phyloP scores from a whole-genome alignment of 2,888 invertebrate species.

The Nomada ferruginata region DNA sequence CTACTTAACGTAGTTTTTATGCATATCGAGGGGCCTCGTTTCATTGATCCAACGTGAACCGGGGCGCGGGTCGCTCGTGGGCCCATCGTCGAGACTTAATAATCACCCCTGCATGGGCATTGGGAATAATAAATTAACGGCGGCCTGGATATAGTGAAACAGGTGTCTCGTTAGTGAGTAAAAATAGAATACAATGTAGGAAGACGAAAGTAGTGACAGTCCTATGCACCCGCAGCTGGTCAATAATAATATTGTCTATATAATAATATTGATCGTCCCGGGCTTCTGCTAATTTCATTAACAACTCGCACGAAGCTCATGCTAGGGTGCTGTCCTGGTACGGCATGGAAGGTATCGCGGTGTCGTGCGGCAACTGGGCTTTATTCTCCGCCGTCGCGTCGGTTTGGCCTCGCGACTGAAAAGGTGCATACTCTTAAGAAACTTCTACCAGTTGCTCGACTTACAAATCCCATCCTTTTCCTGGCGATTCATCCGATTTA shows the following conservation, averaged over 20 bases:
- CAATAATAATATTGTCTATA: no score
- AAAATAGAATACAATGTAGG: no score
- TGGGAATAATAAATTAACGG: neutral
- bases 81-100: neutral
- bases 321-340: slow-evolving; percentile 10
- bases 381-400: slow-evolving; percentile 54
- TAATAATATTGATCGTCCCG: neutral
- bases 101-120: neutral
- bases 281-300: slow-evolving; percentile 21
- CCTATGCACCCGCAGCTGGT: no score
- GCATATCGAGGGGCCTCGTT: slow-evolving; percentile 17
- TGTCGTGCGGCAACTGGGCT: slow-evolving; percentile 20
- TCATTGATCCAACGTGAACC: slow-evolving; percentile 21
- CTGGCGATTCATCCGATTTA: no score
- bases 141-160: no score
- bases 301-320: slow-evolving; percentile 15
- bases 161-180: no score
- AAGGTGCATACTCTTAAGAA: slow-evolving; percentile 56
- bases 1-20: slow-evolving; percentile 43
- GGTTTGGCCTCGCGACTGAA: slow-evolving; percentile 50
- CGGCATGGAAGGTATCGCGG: slow-evolving; percentile 9
- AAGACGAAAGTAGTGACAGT: no score
- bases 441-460: neutral
- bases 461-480: no score
- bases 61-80: neutral